Evolutionary conservation across 2,888 invertebrate genomes (phyloP).

Genomic region (Nebria brevicollis): DNA sequence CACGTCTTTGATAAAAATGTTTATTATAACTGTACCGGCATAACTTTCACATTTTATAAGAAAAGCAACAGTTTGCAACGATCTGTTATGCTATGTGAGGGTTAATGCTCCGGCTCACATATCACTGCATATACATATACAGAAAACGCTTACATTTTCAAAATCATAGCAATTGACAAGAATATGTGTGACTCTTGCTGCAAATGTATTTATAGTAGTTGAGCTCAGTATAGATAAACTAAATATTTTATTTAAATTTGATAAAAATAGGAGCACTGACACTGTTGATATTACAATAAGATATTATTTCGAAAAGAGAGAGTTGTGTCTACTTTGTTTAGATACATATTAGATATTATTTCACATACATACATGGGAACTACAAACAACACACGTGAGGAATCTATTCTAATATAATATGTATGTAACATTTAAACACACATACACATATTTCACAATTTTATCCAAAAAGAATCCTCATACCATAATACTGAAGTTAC

Average conservation of each 20-base stretch:
- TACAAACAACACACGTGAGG: not conserved
- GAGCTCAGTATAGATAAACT: not conserved
- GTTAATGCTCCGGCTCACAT: not conserved
- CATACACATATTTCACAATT: too few species aligned
- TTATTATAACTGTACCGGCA: slow-evolving; percentile 12
- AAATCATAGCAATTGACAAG: not conserved
- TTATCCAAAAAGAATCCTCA: too few species aligned
- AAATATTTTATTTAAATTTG: not conserved
- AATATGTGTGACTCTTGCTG: not conserved
- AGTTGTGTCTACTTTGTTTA: not conserved
- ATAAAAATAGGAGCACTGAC: slow-evolving; percentile 12
- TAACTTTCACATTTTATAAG: slow-evolving; percentile 8
- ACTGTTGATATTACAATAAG: slow-evolving; percentile 9
- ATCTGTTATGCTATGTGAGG: not conserved
- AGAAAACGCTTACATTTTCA: not conserved
- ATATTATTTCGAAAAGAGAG: slow-evolving; percentile 17
- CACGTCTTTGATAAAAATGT: not conserved
- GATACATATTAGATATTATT: not conserved
- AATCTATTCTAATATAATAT: not conserved
- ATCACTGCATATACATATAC: not conserved
- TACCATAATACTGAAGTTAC: too few species aligned
- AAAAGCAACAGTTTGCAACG: not conserved
- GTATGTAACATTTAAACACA: too few species aligned
- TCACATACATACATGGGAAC: not conserved
- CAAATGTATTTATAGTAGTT: not conserved